These are phyloP conservation scores for Eucriotettix oculatus DNA, from an alignment of 2,888 invertebrate genomes.

Conservation along the genomic window DNA sequence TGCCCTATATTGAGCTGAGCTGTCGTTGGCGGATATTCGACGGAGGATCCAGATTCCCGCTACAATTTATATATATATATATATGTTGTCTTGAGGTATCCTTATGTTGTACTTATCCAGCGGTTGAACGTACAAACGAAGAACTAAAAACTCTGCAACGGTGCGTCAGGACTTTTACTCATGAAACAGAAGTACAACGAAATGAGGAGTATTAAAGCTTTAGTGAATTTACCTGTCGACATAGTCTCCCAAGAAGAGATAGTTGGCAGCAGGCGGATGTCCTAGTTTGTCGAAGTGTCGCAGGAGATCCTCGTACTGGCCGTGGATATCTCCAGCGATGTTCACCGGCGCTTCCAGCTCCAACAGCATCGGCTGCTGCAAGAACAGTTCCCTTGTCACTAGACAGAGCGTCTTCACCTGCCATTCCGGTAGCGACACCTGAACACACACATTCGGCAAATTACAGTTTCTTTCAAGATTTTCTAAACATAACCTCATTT, in stretches of 20 bases:
- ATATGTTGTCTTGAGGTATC: no score
- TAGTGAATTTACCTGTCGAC: slow-evolving; percentile 36
- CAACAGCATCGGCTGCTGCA: slow-evolving; percentile 31
- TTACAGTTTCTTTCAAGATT: no score
- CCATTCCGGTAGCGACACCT: slow-evolving; percentile 15
- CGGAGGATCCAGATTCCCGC: no score
- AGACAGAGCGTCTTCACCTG: slow-evolving; percentile 29
- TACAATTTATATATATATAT: no score
- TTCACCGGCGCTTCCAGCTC: slow-evolving; percentile 32
- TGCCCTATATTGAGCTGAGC: no score
- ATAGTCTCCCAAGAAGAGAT: slow-evolving; percentile 36
- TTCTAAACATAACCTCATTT: no score
- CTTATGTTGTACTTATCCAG: no score
- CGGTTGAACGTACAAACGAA: no score
- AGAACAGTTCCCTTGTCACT: slow-evolving; percentile 17
- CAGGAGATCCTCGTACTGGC: slow-evolving; percentile 33
- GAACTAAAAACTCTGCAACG: no score
- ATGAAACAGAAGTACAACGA: no score
- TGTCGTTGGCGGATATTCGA: no score
- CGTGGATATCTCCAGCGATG: slow-evolving; percentile 34
- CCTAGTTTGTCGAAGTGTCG: slow-evolving; percentile 32
- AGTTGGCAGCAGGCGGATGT: slow-evolving; percentile 32
- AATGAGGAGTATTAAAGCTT: not conserved
- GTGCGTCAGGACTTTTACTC: no score
- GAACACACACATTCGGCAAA: not conserved